phyloP scores from a whole-genome alignment of 1,140 invertebrate species.

The Parapsyche elsis region DNA sequence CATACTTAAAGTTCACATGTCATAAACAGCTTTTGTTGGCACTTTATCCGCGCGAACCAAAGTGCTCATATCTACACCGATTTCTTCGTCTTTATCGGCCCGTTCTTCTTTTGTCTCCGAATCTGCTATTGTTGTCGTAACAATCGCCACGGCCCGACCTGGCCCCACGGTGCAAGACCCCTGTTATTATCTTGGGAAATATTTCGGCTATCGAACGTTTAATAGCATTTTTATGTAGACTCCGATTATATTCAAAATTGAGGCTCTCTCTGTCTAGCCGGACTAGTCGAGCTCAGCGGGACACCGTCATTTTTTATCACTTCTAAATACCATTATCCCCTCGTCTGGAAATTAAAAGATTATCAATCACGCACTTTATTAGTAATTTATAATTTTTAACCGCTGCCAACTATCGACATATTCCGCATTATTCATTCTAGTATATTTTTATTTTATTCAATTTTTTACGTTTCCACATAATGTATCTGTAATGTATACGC shows the following conservation, averaged over 20 bases:
- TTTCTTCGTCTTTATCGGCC: not conserved
- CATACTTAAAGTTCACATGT: not conserved
- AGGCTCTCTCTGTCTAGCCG: not conserved
- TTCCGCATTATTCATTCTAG: constrained; percentile 6
- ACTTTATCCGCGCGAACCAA: not conserved
- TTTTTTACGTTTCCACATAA: too few relatives aligned
- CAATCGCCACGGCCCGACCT: too few relatives aligned
- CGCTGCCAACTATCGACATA: not conserved
- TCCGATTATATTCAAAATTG: constrained; percentile 35
- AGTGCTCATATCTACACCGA: not conserved
- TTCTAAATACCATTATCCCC: constrained; percentile 37
- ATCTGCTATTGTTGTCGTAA: too few relatives aligned
- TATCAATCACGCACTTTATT: constrained; percentile 35
- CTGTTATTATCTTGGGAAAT: constrained; percentile 40
- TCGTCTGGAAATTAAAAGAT: constrained; percentile 27
- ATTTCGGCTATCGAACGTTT: constrained; percentile 46
- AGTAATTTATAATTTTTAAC: constrained; percentile 29
- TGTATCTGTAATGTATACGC: too few relatives aligned
- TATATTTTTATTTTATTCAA: constrained; percentile 11
- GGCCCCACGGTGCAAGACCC: not conserved
- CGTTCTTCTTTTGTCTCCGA: not conserved
- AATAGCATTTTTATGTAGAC: constrained; percentile 46
- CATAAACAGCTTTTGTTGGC: constrained; percentile 4
- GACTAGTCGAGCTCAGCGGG: constrained; percentile 1
- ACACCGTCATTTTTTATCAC: constrained; percentile 29